A percentile compares a stretch with the other conserved stretches of the same genome.
Conservation (phyloP, 2,113 vertebrate species). For the Chrysemys picta region DNA sequence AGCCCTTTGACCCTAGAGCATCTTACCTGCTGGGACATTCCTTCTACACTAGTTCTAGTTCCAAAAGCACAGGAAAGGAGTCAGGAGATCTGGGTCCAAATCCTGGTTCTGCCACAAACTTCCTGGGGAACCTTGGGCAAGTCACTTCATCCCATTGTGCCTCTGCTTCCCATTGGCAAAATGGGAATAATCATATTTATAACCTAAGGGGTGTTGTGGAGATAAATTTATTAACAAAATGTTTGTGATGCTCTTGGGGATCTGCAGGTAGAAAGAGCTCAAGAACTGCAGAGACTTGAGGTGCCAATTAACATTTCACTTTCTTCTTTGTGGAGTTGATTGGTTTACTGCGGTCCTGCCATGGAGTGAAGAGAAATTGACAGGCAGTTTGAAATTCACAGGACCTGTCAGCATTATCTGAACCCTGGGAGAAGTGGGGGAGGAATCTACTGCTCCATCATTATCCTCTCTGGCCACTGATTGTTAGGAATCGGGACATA, state of each 20-base stretch:
- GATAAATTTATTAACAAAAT: not conserved
- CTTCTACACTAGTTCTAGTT: not conserved
- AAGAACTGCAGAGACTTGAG: rapidly evolving
- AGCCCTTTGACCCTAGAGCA: not conserved
- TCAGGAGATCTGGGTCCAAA: not conserved
- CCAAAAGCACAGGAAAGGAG: not conserved
- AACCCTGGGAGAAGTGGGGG: not conserved
- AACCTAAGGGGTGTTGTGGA: not conserved
- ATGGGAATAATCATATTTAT: not conserved
- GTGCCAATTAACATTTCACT: not conserved
- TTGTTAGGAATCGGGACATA: too few species aligned
- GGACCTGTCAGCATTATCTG: not conserved
- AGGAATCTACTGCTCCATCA: not conserved
- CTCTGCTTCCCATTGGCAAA: not conserved
- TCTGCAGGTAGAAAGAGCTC: not conserved
- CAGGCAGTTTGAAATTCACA: not conserved
- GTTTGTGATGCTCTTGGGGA: rapidly evolving
- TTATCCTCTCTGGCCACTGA: not conserved
- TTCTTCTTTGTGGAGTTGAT: not conserved
- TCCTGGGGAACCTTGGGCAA: not conserved
- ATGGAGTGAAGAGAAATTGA: not conserved
- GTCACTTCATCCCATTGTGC: not conserved
- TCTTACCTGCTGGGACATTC: not conserved
- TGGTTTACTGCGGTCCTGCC: not conserved
- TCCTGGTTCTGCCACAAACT: not conserved